phyloP scores from a whole-genome alignment of 2,113 vertebrate genomes.

The Pardalotus punctatus region DNA sequence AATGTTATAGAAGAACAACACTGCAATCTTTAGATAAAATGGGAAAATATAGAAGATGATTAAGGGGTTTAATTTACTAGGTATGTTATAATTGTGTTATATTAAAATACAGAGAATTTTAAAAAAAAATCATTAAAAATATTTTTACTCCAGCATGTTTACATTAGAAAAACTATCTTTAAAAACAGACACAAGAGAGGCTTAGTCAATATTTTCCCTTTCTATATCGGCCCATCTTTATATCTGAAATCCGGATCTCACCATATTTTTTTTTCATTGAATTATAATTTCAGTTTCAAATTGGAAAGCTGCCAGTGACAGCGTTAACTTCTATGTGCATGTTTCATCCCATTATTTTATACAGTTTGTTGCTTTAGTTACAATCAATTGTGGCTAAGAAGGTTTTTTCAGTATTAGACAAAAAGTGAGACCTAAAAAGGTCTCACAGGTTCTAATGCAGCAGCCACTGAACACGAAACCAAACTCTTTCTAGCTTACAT shows the following conservation, averaged over 20 bases:
- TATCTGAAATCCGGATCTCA: constrained; percentile 39
- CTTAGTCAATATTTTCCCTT: not conserved
- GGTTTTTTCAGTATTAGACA: not conserved
- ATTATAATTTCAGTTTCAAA: not conserved
- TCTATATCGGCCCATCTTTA: not conserved
- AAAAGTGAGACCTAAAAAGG: not conserved
- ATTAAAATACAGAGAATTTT: constrained; percentile 52
- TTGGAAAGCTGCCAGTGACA: not conserved
- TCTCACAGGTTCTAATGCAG: not conserved
- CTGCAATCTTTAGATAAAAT: constrained; percentile 11
- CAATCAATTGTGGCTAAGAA: not conserved
- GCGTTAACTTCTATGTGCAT: not conserved
- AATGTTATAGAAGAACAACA: constrained; percentile 34
- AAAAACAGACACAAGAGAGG: not conserved
- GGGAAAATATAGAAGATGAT: constrained; percentile 22
- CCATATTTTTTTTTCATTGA: not conserved
- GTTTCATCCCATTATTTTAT: not conserved
- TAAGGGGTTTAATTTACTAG: constrained; percentile 70
- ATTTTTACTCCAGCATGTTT: constrained; percentile 20
- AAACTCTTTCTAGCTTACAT: not conserved
- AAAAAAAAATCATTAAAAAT: constrained; percentile 43
- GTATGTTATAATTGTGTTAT: constrained; percentile 54
- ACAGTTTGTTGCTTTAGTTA: not conserved
- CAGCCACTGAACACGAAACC: not conserved
- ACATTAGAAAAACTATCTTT: constrained; percentile 37